Conservation (phyloP, 2,888 invertebrate genomes). For the Microchrysa polita region DNA sequence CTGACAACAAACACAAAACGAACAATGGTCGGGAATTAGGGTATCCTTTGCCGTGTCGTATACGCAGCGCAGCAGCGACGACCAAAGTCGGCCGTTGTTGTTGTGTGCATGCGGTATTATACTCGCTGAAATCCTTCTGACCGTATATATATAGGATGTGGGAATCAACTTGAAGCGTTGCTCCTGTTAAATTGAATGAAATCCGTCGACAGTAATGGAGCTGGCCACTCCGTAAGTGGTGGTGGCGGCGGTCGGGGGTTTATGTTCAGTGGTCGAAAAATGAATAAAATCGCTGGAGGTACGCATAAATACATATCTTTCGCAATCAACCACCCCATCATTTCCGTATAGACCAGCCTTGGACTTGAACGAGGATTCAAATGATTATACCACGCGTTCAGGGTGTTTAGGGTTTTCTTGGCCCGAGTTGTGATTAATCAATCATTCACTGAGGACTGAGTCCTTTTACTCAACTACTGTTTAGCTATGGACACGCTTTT, state of each 20-base stretch:
- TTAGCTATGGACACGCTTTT: slow-evolving; percentile 33
- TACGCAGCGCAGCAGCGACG: no score
- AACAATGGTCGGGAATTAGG: slow-evolving; percentile 48
- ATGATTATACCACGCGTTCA: slow-evolving; percentile 25
- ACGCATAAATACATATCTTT: slow-evolving; percentile 32
- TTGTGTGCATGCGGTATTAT: slow-evolving; percentile 35
- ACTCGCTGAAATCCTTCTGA: slow-evolving; percentile 13
- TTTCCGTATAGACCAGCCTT: background rate
- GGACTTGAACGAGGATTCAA: background rate
- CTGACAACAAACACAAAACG: slow-evolving; percentile 49
- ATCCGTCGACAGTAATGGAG: slow-evolving; percentile 11
- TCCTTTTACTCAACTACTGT: slow-evolving; percentile 24
- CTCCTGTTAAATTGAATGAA: slow-evolving; percentile 33
- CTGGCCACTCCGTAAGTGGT: background rate
- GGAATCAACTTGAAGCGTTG: slow-evolving; percentile 10
- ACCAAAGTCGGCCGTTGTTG: slow-evolving; percentile 40
- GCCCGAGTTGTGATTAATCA: slow-evolving; percentile 33
- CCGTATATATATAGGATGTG: background rate
- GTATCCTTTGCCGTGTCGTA: slow-evolving; percentile 21
- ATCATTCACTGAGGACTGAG: slow-evolving; percentile 30
- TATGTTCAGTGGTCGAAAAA: background rate
- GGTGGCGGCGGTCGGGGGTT: background rate
- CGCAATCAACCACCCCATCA: slow-evolving; percentile 14
- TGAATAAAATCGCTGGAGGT: slow-evolving; percentile 22
- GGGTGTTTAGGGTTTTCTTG: slow-evolving; percentile 18